Evolutionary conservation across 2,888 invertebrate genomes (phyloP).

Genomic region (Petrolisthes cinctipes): DNA sequence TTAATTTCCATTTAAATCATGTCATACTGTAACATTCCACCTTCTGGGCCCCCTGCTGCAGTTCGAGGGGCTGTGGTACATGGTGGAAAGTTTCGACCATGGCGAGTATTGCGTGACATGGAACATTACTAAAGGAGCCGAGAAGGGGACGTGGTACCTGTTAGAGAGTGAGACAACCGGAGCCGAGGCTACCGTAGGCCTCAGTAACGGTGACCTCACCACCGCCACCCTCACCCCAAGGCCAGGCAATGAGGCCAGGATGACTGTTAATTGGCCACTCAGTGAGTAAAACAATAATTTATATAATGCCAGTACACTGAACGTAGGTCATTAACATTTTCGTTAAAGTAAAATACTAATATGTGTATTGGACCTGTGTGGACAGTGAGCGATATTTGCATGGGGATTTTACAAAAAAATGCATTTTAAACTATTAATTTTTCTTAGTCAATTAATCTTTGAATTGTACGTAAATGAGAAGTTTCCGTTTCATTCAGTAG

Average conservation of each 20-base stretch:
- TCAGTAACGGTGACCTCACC: slow-evolving; percentile 25
- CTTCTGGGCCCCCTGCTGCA: not conserved
- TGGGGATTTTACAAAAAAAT: too few species aligned
- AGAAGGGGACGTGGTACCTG: slow-evolving; percentile 46
- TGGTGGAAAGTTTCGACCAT: slow-evolving; percentile 54
- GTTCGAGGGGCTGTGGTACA: slow-evolving; percentile 62
- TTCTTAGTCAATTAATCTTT: too few species aligned
- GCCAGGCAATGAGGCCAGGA: slow-evolving; percentile 19
- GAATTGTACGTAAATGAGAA: too few species aligned
- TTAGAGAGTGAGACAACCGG: slow-evolving; percentile 46
- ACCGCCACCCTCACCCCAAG: slow-evolving; percentile 37
- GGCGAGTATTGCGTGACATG: slow-evolving; percentile 49
- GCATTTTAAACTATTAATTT: too few species aligned
- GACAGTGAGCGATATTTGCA: too few species aligned
- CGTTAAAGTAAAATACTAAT: too few species aligned
- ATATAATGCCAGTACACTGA: not conserved
- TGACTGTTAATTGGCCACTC: slow-evolving; percentile 42
- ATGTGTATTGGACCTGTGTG: too few species aligned
- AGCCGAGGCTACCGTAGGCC: not conserved
- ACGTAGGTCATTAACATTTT: too few species aligned
- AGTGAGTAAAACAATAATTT: slow-evolving; percentile 49
- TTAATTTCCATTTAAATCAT: not conserved
- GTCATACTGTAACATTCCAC: not conserved
- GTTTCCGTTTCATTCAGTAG: too few species aligned
- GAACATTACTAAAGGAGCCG: slow-evolving; percentile 31